Percentiles rank a stretch among this genome's conserved stretches.
Evolutionary conservation across 2,888 invertebrate genomes (phyloP).

Genomic region (Cryptocephalus primarius): DNA sequence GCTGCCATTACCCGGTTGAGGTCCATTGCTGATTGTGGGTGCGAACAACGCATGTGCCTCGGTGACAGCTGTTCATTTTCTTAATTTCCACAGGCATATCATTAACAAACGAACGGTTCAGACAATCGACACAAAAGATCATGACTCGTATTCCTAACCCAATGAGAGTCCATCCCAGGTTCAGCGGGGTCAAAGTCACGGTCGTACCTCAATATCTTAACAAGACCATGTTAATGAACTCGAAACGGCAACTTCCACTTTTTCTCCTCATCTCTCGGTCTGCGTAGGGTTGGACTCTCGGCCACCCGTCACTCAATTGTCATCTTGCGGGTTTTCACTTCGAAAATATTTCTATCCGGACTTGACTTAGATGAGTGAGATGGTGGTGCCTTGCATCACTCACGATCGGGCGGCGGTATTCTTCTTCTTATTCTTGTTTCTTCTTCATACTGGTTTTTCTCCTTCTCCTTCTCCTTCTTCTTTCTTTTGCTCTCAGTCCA

Average conservation of each 20-base stretch:
- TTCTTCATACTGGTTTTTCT: constrained; percentile 5
- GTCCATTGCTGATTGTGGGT: too few species aligned
- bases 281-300: neutral
- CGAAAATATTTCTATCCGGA: constrained; percentile 9
- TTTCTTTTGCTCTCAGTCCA: constrained; percentile 1
- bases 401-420: neutral
- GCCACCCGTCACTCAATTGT: constrained; percentile 7
- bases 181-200: constrained; percentile 8
- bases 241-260: constrained; percentile 6
- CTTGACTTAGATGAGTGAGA: constrained; percentile 6
- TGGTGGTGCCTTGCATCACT: constrained; percentile 4
- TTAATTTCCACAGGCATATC: too few species aligned
- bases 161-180: neutral
- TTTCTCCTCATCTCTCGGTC: neutral
- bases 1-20: too few species aligned
- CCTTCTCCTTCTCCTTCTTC: constrained; percentile 1
- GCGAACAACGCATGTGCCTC: too few species aligned
- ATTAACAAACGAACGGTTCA: too few species aligned
- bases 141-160: too few species aligned
- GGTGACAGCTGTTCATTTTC: too few species aligned
- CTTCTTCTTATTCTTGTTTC: neutral
- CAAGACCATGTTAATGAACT: constrained; percentile 5
- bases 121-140: too few species aligned
- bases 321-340: constrained; percentile 3
- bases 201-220: constrained; percentile 1